phyloP scores from a whole-genome alignment of 2,888 invertebrate genomes.

The Lepas anatifera region DNA sequence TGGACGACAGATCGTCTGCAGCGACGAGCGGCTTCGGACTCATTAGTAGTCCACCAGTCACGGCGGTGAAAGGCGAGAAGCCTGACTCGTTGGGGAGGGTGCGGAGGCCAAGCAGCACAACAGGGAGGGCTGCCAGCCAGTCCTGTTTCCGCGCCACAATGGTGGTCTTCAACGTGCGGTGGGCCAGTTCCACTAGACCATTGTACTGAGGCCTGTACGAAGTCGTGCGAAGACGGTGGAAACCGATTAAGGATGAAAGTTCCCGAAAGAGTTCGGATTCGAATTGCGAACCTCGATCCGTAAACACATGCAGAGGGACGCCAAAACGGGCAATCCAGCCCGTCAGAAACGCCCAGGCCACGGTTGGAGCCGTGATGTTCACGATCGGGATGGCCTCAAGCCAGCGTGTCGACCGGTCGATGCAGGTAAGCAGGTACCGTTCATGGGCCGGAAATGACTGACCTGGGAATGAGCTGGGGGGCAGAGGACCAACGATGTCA shows the following conservation, averaged over 20 bases:
- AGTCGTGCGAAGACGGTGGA: neutral
- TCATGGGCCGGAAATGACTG: neutral
- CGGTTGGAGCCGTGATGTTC: neutral
- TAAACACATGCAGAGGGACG: constrained; percentile 22
- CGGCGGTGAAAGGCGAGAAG: constrained; percentile 25
- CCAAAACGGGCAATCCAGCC: neutral
- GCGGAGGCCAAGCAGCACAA: constrained; percentile 31
- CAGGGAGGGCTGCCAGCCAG: constrained; percentile 30
- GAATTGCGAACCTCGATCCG: constrained; percentile 30
- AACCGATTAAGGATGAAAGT: constrained; percentile 19
- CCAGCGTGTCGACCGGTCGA: neutral
- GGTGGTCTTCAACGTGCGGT: constrained; percentile 34
- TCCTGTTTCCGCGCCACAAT: constrained; percentile 27
- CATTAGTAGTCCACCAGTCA: constrained; percentile 24
- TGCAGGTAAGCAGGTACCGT: neutral
- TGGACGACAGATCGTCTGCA: neutral
- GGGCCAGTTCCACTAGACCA: constrained; percentile 34
- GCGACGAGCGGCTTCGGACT: constrained; percentile 19
- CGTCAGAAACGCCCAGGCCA: neutral
- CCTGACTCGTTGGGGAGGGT: constrained; percentile 27
- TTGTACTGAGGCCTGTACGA: constrained; percentile 29
- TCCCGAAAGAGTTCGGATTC: constrained; percentile 27
- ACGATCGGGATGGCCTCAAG: neutral
- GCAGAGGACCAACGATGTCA: neutral
- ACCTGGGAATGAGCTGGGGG: neutral